Conservation (phyloP, 1,140 invertebrate genomes). For the Anoplolepis gracilipes region DNA sequence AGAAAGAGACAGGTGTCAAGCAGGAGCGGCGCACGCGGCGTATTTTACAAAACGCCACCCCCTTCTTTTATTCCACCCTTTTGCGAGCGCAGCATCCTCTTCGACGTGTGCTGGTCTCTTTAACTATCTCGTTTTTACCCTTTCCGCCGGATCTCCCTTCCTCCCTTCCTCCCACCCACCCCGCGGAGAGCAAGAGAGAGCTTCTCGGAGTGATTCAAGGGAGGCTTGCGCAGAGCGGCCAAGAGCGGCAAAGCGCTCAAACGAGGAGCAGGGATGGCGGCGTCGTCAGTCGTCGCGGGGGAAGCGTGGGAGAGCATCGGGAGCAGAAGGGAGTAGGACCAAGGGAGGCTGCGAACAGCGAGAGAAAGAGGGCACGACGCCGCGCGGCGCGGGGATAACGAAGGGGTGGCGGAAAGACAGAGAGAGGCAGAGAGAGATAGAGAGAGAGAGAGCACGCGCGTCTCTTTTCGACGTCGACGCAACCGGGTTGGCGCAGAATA, state of each 20-base stretch:
- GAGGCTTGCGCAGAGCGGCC: conserved; percentile 48
- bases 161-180: background rate
- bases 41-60: conserved; percentile 65
- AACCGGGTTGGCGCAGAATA: conserved; percentile 80
- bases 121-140: conserved; percentile 67
- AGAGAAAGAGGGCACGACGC: conserved; percentile 48
- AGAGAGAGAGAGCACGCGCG: conserved; percentile 60
- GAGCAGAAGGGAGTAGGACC: conserved; percentile 61
- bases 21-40: background rate
- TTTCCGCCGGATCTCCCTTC: conserved; percentile 30
- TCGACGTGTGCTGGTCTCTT: conserved; percentile 28
- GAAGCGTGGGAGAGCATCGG: conserved; percentile 68
- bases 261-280: conserved; percentile 51
- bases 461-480: conserved; percentile 84
- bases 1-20: conserved; percentile 31
- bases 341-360: conserved; percentile 45
- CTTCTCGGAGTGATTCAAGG: conserved; percentile 4
- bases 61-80: conserved; percentile 16
- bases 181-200: conserved; percentile 45
- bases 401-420: background rate
- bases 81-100: conserved; percentile 17
- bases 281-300: conserved; percentile 47
- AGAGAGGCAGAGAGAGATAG: conserved; percentile 22
- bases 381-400: conserved; percentile 32
- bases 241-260: conserved; percentile 44